Evolutionary conservation across 2,888 invertebrate species (phyloP), one percentile per base, ranked within the genome.

Genomic region (Spodoptera picta): DNA sequence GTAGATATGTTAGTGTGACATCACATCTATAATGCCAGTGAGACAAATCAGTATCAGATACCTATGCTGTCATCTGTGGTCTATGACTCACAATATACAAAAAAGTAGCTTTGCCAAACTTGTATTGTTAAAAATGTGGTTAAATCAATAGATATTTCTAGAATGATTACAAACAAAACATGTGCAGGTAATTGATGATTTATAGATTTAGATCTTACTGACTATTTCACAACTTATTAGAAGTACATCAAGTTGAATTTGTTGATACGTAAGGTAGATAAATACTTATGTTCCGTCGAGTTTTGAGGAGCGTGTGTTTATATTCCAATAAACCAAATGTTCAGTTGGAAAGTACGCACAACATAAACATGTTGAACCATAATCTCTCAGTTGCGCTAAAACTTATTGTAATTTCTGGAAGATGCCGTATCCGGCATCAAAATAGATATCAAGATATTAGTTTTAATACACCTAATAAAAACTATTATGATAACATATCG

Each of bases 61-160:
- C 36, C 36, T 50, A 63, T 57, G 59, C 23, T 43, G 69, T 64
- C 59, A 69, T 60, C 12, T 23, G 23, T 64, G 64, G 73, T 60
- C 9, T 23, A 23, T 64, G 69, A 71, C 56, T 71, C 64, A 71
- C 9, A 11, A n/a, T 7, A 10, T 50, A 50, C 5, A 65, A 59
- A 59, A 59, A 56, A 52, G 45, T 36, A 54, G n/a, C 3, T 24
- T 44, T 43, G 11, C 41, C 3, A 6, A 23, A 10, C 7, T 46
- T 60, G 23, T 43, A 54, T 50, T 50, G n/a, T 61, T 36, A 31
- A 2, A 45, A 9, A 5, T 27, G 23, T 31, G 11, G 6, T 23
- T 12, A 12, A 45, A 45, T 44, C n/a, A 69, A 19, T 24, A 44
- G 24, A 31, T 36, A 3, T 42, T 42, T 19, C 44, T 45, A 27